These are phyloP conservation scores for Rhagoletis pomonella DNA, from an alignment of 1,140 invertebrate genomes.

Conservation along the genomic window DNA sequence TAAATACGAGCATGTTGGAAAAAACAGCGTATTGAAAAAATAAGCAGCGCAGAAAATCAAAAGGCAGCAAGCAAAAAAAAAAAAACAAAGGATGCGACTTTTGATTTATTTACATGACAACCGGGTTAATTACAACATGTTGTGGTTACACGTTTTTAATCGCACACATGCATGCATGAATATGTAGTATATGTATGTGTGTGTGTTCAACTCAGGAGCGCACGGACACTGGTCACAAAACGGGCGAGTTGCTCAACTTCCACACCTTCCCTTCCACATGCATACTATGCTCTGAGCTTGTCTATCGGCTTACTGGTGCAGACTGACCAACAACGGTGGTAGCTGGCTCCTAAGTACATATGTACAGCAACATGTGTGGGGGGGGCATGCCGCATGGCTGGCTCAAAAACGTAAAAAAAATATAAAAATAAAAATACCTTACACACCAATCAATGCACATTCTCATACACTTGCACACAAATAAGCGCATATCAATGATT, in stretches of 20 bases:
- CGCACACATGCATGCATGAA: neutral
- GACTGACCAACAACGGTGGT: neutral
- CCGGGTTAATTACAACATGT: constrained; percentile 70
- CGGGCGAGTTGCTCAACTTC: neutral
- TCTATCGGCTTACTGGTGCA: constrained; percentile 22
- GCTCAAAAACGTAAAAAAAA: neutral
- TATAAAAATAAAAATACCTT: constrained; percentile 1
- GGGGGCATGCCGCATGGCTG: neutral
- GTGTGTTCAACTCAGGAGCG: neutral
- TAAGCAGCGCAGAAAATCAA: neutral
- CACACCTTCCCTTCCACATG: neutral
- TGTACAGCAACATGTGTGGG: neutral
- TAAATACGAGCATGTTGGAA: neutral
- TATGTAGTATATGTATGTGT: neutral
- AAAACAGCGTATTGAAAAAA: constrained; percentile 5
- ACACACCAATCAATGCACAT: constrained; percentile 38
- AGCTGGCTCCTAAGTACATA: neutral
- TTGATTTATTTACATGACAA: constrained; percentile 71
- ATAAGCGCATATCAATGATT: neutral
- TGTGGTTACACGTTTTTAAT: constrained; percentile 59
- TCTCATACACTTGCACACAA: neutral
- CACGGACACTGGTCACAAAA: neutral
- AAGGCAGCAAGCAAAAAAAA: neutral
- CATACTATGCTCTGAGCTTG: neutral
- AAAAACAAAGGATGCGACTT: constrained; percentile 55